Conservation (phyloP, 2,797 vertebrate genomes). For the Poecile montanus region DNA sequence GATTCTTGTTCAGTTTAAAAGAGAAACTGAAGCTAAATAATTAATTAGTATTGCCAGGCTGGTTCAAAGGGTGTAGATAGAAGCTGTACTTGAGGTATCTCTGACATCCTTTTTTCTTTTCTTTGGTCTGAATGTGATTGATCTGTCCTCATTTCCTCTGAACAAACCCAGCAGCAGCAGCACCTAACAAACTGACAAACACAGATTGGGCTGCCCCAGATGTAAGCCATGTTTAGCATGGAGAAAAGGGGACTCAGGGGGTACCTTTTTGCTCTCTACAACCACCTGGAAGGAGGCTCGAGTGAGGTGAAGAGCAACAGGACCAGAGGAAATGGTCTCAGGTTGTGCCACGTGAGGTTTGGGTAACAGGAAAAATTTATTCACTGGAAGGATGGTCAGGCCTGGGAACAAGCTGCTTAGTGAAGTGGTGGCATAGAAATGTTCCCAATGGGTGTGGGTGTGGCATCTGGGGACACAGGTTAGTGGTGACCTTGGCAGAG, state of each 20-base stretch:
- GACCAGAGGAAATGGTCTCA: neutral
- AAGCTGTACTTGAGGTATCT: neutral
- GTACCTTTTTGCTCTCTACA: neutral
- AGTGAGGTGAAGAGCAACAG: neutral
- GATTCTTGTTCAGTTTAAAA: neutral
- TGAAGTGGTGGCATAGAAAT: neutral
- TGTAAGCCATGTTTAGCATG: too few species aligned
- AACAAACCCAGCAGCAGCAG: neutral
- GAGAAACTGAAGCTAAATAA: slow-evolving; percentile 13
- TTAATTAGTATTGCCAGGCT: neutral
- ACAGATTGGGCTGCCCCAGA: accelerated
- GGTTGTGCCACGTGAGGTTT: neutral
- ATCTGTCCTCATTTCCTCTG: neutral
- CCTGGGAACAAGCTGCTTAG: neutral
- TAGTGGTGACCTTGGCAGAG: neutral
- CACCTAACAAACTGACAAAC: neutral
- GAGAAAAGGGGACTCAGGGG: neutral
- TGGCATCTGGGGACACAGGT: neutral
- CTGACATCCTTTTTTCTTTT: neutral
- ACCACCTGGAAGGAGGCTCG: neutral
- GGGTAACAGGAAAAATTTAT: neutral
- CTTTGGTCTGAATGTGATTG: neutral
- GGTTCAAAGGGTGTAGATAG: neutral
- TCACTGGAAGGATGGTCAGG: neutral
- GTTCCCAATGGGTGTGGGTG: too few species aligned